Base-by-base conservation (phyloP, 2,888 invertebrate species). In the Platycheirus rosarum region DNA sequence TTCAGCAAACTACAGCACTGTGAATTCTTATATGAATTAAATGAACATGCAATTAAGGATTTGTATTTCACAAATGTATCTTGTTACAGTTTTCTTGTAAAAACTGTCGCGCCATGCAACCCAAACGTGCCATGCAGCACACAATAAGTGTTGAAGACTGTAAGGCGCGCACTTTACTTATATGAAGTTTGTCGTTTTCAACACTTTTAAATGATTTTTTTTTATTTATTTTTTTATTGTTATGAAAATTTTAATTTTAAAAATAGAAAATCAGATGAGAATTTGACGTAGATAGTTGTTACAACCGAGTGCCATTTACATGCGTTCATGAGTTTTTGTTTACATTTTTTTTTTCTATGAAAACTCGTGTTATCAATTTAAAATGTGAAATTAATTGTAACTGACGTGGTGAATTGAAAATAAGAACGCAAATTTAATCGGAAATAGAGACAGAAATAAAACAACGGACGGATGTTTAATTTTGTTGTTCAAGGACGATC, bases 221-320 rank as follows among this genome's bases (percentile, higher is more conserved):
- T n/a, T 20, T 35, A 1, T 23, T 23, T 51, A 18, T 42, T 42
- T 16, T 57, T 9, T 75, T 18, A 20, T 55, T 37, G 26, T 60
- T 62, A 62, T 60, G 60, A 26, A 60, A 42, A 60, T 49, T 42
- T 29, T 13, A 51, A 29, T 16, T 57, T 40, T 23, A 57, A 69
- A 79, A 74, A 79, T 74, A 79, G 68, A 62, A 55, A 14, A 51
- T 40, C n/a, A 46, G 51, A 69, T 46, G 49, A 37, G 63, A 46
- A 48, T 68, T 37, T 79, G 79, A 79, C 79, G 79, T 69, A 79
- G 37, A 32, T 37, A 37, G 35, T 35, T 35, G 53, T 18, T 16
- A 16, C 42, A 42, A 20, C 6, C 26, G 55, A 57, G 49, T 49
- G 68, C 68, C 35, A 11, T 29, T 62, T 51, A 48, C 40, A 57